Evolutionary conservation across 2,797 vertebrate species (phyloP).

Genomic region (Gymnopithys bicolor): DNA sequence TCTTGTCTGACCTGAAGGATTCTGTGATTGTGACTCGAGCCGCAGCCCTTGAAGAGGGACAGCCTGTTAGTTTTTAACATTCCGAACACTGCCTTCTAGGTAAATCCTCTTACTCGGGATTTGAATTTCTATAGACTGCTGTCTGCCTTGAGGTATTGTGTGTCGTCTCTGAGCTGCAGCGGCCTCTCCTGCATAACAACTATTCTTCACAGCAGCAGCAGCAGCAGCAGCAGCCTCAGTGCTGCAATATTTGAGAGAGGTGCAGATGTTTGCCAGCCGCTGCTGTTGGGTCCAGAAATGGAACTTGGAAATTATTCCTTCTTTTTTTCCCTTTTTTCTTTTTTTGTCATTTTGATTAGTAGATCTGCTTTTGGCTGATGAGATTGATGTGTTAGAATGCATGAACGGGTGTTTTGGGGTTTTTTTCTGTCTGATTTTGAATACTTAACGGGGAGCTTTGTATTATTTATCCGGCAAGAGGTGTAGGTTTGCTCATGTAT

Average conservation of each 20-base stretch:
- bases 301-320: constrained; percentile 44
- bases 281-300: constrained; percentile 67
- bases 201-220: constrained; percentile 83
- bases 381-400: constrained; percentile 25
- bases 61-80: constrained; percentile 63
- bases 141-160: constrained; percentile 85
- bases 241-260: constrained; percentile 82
- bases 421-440: not conserved
- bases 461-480: constrained; percentile 40
- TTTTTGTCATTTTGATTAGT: constrained; percentile 22
- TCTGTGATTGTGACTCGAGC: not conserved
- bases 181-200: constrained; percentile 89
- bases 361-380: constrained; percentile 48
- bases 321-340: not conserved
- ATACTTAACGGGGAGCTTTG: constrained; percentile 29
- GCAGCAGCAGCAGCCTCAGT: constrained; percentile 79
- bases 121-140: constrained; percentile 76
- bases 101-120: constrained; percentile 73
- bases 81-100: constrained; percentile 68
- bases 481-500: constrained; percentile 7
- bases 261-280: constrained; percentile 71
- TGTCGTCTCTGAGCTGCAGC: constrained; percentile 87
- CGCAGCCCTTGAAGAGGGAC: not conserved
- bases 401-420: not conserved
- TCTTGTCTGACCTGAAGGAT: not conserved